These are phyloP conservation scores for Epistrophe grossulariae DNA, from an alignment of 2,888 invertebrate species.

Conservation along the genomic window DNA sequence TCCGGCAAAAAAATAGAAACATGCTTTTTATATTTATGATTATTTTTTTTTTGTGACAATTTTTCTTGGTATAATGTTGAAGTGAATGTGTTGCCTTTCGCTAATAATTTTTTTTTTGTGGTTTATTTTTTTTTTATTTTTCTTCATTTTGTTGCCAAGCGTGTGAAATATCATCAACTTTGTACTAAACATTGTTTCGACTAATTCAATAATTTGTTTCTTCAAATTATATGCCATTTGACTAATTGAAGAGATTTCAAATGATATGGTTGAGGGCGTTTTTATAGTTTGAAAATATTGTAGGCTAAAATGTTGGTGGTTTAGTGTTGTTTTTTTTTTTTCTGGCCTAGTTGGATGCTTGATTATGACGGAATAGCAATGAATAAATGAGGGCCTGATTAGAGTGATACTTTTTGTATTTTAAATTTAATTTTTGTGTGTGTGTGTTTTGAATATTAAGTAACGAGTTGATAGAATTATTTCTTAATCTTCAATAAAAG, in stretches of 20 bases:
- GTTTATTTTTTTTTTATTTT: conserved; percentile 25
- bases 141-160: conserved; percentile 35
- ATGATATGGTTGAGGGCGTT: conserved; percentile 44
- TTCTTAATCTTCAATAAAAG: too few relatives aligned
- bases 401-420: background rate
- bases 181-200: conserved; percentile 41
- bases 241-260: conserved; percentile 56
- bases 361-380: background rate
- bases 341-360: conserved; percentile 11
- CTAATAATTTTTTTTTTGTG: background rate
- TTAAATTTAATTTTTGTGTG: background rate
- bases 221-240: conserved; percentile 53
- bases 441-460: too few relatives aligned
- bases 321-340: conserved; percentile 1
- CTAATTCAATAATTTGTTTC: conserved; percentile 65
- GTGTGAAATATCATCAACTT: conserved; percentile 66
- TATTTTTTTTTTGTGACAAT: conserved; percentile 34
- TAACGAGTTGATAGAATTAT: too few relatives aligned
- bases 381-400: background rate
- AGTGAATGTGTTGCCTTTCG: background rate
- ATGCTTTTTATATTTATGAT: conserved; percentile 9
- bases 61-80: conserved; percentile 28
- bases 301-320: background rate
- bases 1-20: conserved; percentile 43
- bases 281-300: conserved; percentile 14